A percentile compares a stretch with the other conserved stretches of the same genome.
Conservation (phyloP, 2,797 vertebrate genomes). For the Malacoraja senta region DNA sequence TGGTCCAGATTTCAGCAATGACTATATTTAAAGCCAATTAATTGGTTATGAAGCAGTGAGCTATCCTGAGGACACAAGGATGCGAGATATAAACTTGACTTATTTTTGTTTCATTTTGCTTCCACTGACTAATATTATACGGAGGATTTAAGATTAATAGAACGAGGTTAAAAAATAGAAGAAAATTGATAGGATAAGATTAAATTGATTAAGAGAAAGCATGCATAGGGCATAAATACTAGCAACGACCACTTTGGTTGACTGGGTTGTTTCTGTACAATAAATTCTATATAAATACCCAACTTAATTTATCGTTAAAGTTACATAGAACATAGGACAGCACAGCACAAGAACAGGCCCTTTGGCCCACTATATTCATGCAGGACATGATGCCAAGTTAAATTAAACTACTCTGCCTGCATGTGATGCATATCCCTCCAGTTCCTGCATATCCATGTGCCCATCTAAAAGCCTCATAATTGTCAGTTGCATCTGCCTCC, state of each 20-base stretch:
- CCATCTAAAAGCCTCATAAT: too few relatives aligned
- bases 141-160: background rate
- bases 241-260: background rate
- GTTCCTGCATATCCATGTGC: too few relatives aligned
- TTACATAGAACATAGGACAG: background rate
- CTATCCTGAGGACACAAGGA: background rate
- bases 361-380: too few relatives aligned
- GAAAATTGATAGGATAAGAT: background rate
- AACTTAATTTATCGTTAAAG: background rate
- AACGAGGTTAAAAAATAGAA: background rate
- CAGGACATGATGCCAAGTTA: too few relatives aligned
- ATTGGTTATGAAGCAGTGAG: background rate
- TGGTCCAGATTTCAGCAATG: background rate
- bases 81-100: background rate
- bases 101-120: background rate
- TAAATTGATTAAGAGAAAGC: background rate
- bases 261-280: background rate
- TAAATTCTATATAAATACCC: background rate
- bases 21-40: background rate
- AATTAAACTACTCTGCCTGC: too few relatives aligned
- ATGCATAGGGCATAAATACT: background rate
- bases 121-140: background rate
- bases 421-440: too few relatives aligned
- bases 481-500: too few relatives aligned
- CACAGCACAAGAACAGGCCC: too few relatives aligned